These are phyloP conservation scores for Aldrovandia affinis DNA, from an alignment of 2,797 vertebrate species.

Conservation along the genomic window DNA sequence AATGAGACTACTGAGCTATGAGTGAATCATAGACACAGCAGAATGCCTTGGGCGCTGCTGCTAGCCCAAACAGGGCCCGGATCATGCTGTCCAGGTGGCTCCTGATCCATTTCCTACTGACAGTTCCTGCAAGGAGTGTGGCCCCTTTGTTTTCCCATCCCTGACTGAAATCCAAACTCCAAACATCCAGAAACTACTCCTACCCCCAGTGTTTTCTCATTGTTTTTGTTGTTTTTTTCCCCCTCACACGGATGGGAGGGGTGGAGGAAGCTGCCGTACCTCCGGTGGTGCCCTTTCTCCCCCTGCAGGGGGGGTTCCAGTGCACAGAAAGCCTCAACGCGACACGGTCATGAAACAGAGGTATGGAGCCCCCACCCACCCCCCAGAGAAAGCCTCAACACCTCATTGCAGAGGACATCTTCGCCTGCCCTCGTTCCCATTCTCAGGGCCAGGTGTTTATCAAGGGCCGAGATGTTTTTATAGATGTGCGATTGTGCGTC, in stretches of 20 bases:
- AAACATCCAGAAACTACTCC: slow-evolving; percentile 47
- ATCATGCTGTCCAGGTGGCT: slow-evolving; percentile 49
- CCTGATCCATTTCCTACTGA: slow-evolving; percentile 35
- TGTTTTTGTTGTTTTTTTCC: slow-evolving; percentile 16
- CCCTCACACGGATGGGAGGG: slow-evolving; percentile 31
- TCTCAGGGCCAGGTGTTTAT: slow-evolving; percentile 46
- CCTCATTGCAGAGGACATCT: slow-evolving; percentile 19
- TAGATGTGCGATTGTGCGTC: slow-evolving; percentile 35
- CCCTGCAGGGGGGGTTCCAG: slow-evolving; percentile 23
- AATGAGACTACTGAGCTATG: neutral
- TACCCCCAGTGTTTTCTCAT: slow-evolving; percentile 15
- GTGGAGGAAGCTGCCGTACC: neutral
- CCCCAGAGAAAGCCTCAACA: slow-evolving; percentile 17
- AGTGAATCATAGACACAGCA: neutral
- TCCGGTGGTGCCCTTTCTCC: slow-evolving; percentile 33
- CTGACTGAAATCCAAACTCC: slow-evolving; percentile 50
- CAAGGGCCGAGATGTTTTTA: slow-evolving; percentile 31
- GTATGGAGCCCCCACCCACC: slow-evolving; percentile 32
- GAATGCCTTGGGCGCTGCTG: neutral
- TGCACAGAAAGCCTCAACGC: neutral
- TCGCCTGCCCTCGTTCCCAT: slow-evolving; percentile 4
- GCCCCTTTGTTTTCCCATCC: slow-evolving; percentile 46
- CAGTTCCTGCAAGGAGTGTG: slow-evolving; percentile 27
- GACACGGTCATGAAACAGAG: slow-evolving; percentile 41
- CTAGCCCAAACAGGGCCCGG: slow-evolving; percentile 26